Evolutionary conservation across 1,140 invertebrate species (phyloP).

Genomic region (Conus betulinus): DNA sequence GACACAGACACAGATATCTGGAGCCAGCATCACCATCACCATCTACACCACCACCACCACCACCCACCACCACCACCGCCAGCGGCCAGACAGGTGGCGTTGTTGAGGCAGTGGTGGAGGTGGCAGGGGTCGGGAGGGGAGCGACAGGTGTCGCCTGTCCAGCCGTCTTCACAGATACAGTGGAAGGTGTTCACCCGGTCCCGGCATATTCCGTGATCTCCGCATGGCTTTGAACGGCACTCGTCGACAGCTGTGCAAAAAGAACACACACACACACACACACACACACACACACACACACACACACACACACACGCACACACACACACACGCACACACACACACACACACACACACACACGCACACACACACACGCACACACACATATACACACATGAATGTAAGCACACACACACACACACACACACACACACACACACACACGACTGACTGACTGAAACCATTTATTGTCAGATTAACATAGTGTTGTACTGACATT

Average conservation of each 20-base stretch:
- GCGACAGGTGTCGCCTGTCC: background rate
- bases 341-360: no score
- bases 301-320: no score
- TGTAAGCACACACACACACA: no score
- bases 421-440: no score
- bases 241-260: background rate
- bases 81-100: background rate
- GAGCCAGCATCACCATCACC: background rate
- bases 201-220: background rate
- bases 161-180: background rate
- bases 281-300: background rate
- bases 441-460: no score
- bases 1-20: background rate
- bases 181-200: background rate
- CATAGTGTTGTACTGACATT: no score
- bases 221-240: background rate
- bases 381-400: no score
- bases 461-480: no score
- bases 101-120: background rate
- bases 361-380: no score
- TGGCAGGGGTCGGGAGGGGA: background rate
- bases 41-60: no score
- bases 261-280: background rate
- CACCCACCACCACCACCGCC: background rate
- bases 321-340: background rate